phyloP scores from a whole-genome alignment of 2,113 vertebrate genomes.

The Maccullochella peelii region DNA sequence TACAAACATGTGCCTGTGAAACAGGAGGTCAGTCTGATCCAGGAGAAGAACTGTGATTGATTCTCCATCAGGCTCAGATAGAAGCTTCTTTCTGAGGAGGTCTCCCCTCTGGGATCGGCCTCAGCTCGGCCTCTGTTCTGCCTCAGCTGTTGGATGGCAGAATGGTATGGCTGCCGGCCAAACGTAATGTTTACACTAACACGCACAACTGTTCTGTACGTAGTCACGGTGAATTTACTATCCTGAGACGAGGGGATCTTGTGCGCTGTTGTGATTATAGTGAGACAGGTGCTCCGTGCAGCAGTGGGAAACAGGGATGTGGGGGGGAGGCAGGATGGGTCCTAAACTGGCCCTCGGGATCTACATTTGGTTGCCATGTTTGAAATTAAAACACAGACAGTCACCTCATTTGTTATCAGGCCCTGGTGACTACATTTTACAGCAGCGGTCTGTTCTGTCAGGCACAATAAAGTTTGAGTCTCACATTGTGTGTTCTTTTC shows the following conservation, averaged over 20 bases:
- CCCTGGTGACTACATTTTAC: slow-evolving; percentile 14
- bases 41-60: slow-evolving; percentile 29
- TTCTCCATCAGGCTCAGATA: slow-evolving; percentile 54
- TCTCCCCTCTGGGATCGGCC: slow-evolving; percentile 33
- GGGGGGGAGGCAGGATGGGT: not conserved
- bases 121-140: slow-evolving; percentile 53
- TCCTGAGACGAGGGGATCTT: slow-evolving; percentile 37
- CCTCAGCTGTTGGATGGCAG: slow-evolving; percentile 73
- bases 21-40: slow-evolving; percentile 13
- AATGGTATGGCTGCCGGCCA: slow-evolving; percentile 65
- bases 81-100: slow-evolving; percentile 28
- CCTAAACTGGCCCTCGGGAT: slow-evolving; percentile 20
- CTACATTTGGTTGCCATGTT: slow-evolving; percentile 29
- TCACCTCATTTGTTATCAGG: slow-evolving; percentile 21
- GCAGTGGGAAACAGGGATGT: slow-evolving; percentile 51
- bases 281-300: slow-evolving; percentile 58
- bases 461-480: not conserved
- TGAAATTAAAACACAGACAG: slow-evolving; percentile 41
- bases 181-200: slow-evolving; percentile 75
- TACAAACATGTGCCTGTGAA: slow-evolving; percentile 25
- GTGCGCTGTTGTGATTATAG: slow-evolving; percentile 53
- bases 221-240: slow-evolving; percentile 58
- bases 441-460: slow-evolving; percentile 8
- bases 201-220: slow-evolving; percentile 70
- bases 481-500: not conserved